These are phyloP conservation scores for Pseudococcus longispinus DNA, from an alignment of 2,888 invertebrate species.

Conservation along the genomic window DNA sequence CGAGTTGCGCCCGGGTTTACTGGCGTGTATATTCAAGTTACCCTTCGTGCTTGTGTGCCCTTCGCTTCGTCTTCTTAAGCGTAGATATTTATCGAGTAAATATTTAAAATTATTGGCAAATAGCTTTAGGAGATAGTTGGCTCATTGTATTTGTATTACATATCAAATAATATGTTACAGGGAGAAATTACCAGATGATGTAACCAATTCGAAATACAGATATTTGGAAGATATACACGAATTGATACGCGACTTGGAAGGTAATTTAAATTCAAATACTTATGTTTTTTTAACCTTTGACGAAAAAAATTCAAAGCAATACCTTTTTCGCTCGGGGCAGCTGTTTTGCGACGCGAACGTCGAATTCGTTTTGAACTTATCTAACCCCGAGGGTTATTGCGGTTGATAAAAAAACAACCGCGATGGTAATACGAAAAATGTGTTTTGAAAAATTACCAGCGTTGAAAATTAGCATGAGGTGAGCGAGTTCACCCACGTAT, in stretches of 20 bases:
- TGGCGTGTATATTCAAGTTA: neutral
- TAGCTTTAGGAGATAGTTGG: neutral
- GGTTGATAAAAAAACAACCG: neutral
- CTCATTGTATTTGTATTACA: neutral
- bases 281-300: neutral
- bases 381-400: neutral
- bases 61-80: neutral
- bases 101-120: neutral
- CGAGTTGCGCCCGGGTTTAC: neutral
- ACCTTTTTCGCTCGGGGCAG: neutral
- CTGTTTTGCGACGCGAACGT: neutral
- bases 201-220: constrained; percentile 73
- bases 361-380: constrained; percentile 19
- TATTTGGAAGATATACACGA: constrained; percentile 78
- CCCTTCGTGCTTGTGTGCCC: neutral
- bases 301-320: neutral
- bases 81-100: constrained; percentile 25
- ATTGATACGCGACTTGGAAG: constrained; percentile 55
- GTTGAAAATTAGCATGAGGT: neutral
- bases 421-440: neutral
- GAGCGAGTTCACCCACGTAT: neutral
- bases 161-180: constrained; percentile 64
- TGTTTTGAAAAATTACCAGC: neutral
- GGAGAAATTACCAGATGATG: constrained; percentile 71
- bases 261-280: constrained; percentile 23